These are phyloP conservation scores for Halcyon badia DNA, from an alignment of 2,797 vertebrate species.

Conservation along the genomic window DNA sequence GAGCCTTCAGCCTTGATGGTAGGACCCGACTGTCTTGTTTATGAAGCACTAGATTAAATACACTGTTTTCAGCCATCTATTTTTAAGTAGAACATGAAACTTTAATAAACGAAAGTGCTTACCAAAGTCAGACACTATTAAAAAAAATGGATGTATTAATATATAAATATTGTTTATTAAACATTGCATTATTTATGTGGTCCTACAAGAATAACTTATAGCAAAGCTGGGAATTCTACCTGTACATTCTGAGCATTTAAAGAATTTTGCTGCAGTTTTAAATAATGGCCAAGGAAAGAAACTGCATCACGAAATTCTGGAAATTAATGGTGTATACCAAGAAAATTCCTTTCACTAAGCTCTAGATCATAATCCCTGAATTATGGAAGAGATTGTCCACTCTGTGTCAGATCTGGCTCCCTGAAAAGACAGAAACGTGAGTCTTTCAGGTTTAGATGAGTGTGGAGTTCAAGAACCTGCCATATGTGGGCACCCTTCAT, in stretches of 20 bases:
- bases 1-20: not conserved
- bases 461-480: not conserved
- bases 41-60: not conserved
- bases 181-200: not conserved
- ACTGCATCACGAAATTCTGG: not conserved
- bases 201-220: not conserved
- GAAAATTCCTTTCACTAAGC: not conserved
- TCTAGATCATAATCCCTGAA: not conserved
- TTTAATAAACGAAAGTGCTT: no score
- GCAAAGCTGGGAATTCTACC: not conserved
- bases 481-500: not conserved
- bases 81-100: not conserved
- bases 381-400: not conserved
- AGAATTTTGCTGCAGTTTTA: not conserved
- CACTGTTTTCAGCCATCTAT: not conserved
- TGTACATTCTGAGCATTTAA: not conserved
- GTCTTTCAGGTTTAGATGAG: not conserved
- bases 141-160: not conserved
- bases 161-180: slow-evolving; percentile 10
- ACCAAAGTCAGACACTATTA: not conserved
- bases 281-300: not conserved
- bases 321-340: not conserved
- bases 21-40: not conserved
- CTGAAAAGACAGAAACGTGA: not conserved
- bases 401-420: not conserved